Conservation (phyloP, 2,888 invertebrate species). For the Philaethria dido region DNA sequence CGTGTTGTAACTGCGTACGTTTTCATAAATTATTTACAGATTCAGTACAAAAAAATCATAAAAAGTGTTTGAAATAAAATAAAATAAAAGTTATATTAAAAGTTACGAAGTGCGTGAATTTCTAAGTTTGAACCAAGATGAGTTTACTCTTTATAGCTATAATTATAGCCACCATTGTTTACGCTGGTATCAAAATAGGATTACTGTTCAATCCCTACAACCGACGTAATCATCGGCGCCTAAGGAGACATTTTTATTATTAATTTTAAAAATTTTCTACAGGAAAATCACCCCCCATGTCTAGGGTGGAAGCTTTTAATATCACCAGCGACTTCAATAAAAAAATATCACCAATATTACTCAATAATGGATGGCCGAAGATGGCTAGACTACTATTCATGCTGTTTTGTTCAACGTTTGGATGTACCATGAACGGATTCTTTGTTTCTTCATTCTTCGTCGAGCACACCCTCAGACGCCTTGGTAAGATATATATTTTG, state of each 20-base stretch:
- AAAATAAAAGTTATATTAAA: neutral
- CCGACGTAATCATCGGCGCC: neutral
- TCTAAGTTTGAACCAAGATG: neutral
- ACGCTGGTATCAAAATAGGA: constrained; percentile 1
- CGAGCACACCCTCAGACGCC: neutral
- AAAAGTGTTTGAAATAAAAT: neutral
- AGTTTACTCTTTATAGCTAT: neutral
- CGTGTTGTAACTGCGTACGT: too few species aligned
- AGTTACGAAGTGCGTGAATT: too few species aligned
- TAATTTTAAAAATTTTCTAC: constrained; percentile 15
- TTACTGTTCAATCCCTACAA: neutral
- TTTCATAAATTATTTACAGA: too few species aligned
- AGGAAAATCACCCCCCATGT: constrained; percentile 37
- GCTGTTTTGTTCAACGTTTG: constrained; percentile 46
- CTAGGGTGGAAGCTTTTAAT: constrained; percentile 33
- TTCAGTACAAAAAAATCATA: too few species aligned
- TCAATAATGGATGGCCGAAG: constrained; percentile 87
- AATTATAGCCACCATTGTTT: neutral
- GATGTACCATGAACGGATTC: constrained; percentile 57
- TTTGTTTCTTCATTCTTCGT: constrained; percentile 59
- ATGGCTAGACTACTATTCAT: constrained; percentile 85
- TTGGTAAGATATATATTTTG: constrained; percentile 12
- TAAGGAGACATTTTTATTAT: neutral
- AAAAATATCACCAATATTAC: constrained; percentile 83
- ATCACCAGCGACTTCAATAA: constrained; percentile 11